These are phyloP conservation scores for Cyclopterus lumpus DNA, from an alignment of 2,797 vertebrate genomes.

Conservation along the genomic window DNA sequence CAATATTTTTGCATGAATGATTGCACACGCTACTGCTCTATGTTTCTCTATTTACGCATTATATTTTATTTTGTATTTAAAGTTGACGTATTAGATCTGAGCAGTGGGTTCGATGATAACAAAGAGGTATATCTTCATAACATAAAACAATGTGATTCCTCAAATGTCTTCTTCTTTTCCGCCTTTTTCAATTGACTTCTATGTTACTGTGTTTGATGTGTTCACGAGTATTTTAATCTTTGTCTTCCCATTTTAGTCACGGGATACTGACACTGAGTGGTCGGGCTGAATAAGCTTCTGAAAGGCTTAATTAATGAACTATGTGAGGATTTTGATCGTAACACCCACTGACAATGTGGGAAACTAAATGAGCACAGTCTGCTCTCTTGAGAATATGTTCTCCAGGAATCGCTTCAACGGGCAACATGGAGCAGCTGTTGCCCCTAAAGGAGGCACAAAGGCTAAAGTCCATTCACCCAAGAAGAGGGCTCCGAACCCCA, in stretches of 20 bases:
- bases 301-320: conserved; percentile 28
- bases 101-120: not conserved
- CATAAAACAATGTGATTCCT: conserved; percentile 6
- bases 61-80: not conserved
- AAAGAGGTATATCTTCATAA: not conserved
- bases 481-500: conserved; percentile 87
- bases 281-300: conserved; percentile 32
- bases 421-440: conserved; percentile 82
- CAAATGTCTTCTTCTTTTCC: conserved; percentile 36
- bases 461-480: conserved; percentile 81
- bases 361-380: conserved; percentile 46
- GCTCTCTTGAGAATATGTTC: conserved; percentile 83
- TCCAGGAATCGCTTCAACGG: conserved; percentile 88
- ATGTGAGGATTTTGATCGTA: conserved; percentile 35
- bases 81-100: not conserved
- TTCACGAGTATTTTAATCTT: conserved; percentile 38
- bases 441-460: conserved; percentile 82
- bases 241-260: conserved; percentile 66
- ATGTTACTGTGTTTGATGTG: conserved; percentile 1
- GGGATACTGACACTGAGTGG: conserved; percentile 51
- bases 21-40: not conserved
- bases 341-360: conserved; percentile 44
- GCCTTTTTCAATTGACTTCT: not conserved
- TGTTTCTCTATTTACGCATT: not conserved
- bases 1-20: not conserved